Conservation (phyloP, 2,888 invertebrate species). For the Megastigmus dorsalis region DNA sequence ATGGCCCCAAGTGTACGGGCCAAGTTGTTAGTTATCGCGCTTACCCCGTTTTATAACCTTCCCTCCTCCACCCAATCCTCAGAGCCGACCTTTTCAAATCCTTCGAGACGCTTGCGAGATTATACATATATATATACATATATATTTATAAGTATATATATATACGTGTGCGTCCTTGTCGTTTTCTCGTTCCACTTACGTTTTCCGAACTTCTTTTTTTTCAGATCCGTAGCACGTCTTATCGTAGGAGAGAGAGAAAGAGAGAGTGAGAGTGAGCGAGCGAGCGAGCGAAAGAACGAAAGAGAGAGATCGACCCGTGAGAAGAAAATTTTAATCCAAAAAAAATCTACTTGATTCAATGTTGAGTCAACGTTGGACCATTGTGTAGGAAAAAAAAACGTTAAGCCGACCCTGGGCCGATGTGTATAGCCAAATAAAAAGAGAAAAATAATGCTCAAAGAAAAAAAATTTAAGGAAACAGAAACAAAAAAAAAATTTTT, state of each 20-base stretch:
- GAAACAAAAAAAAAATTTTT: conserved; percentile 50
- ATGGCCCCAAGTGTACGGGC: neutral
- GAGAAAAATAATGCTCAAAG: conserved; percentile 23
- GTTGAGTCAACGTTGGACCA: conserved; percentile 49
- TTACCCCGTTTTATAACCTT: conserved; percentile 41
- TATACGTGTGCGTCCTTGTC: conserved; percentile 33
- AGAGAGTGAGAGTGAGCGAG: neutral
- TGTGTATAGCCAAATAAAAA: conserved; percentile 45
- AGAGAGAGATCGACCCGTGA: conserved; percentile 21
- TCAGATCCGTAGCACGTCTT: conserved; percentile 29
- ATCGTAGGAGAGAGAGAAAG: too few species aligned
- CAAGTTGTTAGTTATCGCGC: conserved; percentile 43
- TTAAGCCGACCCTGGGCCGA: conserved; percentile 35
- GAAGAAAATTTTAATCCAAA: conserved; percentile 28
- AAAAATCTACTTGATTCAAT: conserved; percentile 42
- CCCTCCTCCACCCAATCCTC: neutral
- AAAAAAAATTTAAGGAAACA: conserved; percentile 41
- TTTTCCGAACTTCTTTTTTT: conserved; percentile 2
- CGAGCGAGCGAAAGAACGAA: conserved; percentile 9
- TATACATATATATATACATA: conserved; percentile 4
- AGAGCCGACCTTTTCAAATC: neutral
- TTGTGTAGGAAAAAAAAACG: conserved; percentile 36
- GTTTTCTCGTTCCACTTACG: conserved; percentile 46
- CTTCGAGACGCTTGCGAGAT: conserved; percentile 22
- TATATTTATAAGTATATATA: too few species aligned